A percentile compares a stretch with the other conserved stretches of the same genome.
These are phyloP conservation scores for Polyploca ridens DNA, from an alignment of 2,888 invertebrate species.

Conservation along the genomic window DNA sequence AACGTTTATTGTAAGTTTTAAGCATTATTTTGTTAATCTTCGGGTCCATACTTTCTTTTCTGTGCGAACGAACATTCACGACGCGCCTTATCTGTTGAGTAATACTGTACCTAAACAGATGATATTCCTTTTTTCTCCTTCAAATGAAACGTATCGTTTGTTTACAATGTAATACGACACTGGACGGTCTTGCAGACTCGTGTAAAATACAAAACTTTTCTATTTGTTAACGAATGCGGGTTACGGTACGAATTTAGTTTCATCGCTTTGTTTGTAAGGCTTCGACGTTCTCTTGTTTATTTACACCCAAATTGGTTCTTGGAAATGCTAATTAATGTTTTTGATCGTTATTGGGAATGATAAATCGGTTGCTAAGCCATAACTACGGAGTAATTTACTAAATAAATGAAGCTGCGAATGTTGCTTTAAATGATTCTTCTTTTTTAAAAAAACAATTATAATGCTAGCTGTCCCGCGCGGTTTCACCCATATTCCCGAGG, in stretches of 20 bases:
- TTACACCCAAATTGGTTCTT: conserved; percentile 39
- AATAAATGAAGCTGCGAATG: too few species aligned
- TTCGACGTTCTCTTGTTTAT: conserved; percentile 35
- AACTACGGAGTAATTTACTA: too few species aligned
- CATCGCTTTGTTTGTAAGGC: conserved; percentile 33
- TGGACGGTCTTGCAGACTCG: conserved; percentile 20
- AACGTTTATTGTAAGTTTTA: too few species aligned
- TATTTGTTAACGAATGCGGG: conserved; percentile 18
- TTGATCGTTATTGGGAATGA: neutral
- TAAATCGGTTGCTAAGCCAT: neutral
- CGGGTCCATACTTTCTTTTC: too few species aligned
- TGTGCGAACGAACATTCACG: too few species aligned
- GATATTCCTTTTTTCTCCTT: neutral
- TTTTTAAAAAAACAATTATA: too few species aligned
- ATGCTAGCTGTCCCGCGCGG: too few species aligned
- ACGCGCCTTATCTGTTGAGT: too few species aligned
- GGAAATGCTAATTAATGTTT: conserved; percentile 20
- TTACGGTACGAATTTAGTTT: conserved; percentile 29
- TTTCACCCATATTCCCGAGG: too few species aligned
- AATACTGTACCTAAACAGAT: too few species aligned
- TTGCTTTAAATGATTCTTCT: too few species aligned
- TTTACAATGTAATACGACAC: conserved; percentile 10
- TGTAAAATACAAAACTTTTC: conserved; percentile 32
- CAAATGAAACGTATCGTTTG: conserved; percentile 1
- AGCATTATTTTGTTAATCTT: too few species aligned